Evolutionary conservation across 2,888 invertebrate species (phyloP), one percentile per base, ranked within the genome.

Genomic region (Entomobrya proxima): DNA sequence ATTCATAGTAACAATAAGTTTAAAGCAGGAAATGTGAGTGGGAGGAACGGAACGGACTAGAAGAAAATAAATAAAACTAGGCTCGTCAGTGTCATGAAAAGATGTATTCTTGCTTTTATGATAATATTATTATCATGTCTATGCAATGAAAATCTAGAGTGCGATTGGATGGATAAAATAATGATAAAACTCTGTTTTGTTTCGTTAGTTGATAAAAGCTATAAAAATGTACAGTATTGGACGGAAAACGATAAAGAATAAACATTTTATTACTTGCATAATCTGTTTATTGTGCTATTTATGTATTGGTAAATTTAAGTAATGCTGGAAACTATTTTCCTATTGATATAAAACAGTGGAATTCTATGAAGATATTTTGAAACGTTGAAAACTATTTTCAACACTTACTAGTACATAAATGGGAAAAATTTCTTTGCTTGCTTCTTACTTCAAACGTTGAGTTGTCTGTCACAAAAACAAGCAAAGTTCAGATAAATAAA

Each of bases 281-380:
- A 79, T 79, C 67, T 79, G 35, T 79, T 67, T 69, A 79, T 79
- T 69, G 69, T 79, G 67, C 69, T 67, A 50, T 50, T 79, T 67
- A 47, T 6, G 79, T 67, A 79, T 78, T 67, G 67, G 64, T 67
- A 64, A 47, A 77, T 27, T 32, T 50, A 37, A 27, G 55, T n/a
- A 21, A 50, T 47, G 47, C 7, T 15, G 47, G 18, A 21, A 37
- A n/a, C 24, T 67, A 9, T 64, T 37, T 64, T 64, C 9, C 15
- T 61, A 21, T 6, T 11, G 6, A 32, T 6, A n/a, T 18, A 32
- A 64, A 64, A 64, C n/a, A n/a, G 47, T 47, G 47, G 47, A 47
- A n/a, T n/a, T n/a, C n/a, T n/a, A n/a, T n/a, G n/a, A n/a, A n/a
- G n/a, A n/a, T n/a, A n/a, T n/a, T n/a, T n/a, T n/a, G n/a, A n/a